These are phyloP conservation scores for Hydractinia echinata DNA, from an alignment of 30 jellyfish, hydroid and myxozoan species.

Conservation along the genomic window DNA sequence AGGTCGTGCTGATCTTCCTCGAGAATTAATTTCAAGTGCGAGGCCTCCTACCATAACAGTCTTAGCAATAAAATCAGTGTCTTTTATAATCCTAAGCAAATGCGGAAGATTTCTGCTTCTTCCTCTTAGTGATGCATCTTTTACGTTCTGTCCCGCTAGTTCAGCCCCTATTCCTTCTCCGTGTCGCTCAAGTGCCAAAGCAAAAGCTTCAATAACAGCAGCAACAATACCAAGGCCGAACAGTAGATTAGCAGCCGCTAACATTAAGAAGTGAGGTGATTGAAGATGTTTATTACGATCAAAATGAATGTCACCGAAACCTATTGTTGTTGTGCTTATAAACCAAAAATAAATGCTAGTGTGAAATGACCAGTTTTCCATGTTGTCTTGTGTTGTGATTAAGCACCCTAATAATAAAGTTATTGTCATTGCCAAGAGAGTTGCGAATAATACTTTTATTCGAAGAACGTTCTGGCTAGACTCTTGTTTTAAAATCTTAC, in stretches of 20 bases:
- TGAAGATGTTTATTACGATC: conserved; percentile 11
- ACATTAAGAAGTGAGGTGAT: not conserved
- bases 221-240: conserved; percentile 13
- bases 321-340: not conserved
- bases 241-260: conserved; percentile 3
- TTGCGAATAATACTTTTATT: not conserved
- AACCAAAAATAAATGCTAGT: conserved; percentile 24
- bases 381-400: conserved; percentile 1
- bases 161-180: not conserved
- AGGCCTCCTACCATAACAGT: too few species aligned
- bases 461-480: not conserved
- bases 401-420: not conserved
- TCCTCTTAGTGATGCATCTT: too few species aligned
- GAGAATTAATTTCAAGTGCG: too few species aligned
- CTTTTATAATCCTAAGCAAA: too few species aligned
- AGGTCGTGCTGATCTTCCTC: too few species aligned
- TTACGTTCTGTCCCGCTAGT: too few species aligned
- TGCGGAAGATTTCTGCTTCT: too few species aligned
- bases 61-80: too few species aligned
- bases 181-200: not conserved
- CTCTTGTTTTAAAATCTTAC: not conserved
- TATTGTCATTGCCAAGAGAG: not conserved
- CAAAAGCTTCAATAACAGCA: conserved; percentile 18
- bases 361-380: not conserved
- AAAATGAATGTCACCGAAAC: conserved; percentile 21